A percentile compares a stretch with the other conserved stretches of the same genome.
Conservation (phyloP, 2,888 invertebrate species). For the Limnephilus marmoratus region DNA sequence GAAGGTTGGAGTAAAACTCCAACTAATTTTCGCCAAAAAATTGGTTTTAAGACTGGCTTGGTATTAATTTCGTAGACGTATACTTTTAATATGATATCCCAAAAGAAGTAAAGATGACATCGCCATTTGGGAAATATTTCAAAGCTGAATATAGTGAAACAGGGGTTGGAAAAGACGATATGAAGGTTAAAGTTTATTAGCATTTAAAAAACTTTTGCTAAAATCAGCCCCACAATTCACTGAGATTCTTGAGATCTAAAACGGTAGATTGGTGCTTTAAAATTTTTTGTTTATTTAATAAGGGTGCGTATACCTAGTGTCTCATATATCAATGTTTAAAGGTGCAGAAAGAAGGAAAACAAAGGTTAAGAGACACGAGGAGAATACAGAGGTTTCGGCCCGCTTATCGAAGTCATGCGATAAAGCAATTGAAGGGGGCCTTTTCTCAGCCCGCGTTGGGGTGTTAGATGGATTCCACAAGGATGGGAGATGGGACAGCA, state of each 20-base stretch:
- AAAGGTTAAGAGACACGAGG: background rate
- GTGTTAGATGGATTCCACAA: background rate
- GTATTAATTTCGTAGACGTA: too few species aligned
- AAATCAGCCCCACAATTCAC: too few species aligned
- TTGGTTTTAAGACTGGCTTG: too few species aligned
- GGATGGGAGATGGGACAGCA: background rate
- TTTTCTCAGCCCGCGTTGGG: background rate
- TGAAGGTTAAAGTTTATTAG: background rate
- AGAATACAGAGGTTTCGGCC: background rate
- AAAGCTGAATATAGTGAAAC: background rate
- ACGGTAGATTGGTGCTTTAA: background rate
- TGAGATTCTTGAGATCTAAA: too few species aligned
- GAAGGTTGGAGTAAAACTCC: too few species aligned
- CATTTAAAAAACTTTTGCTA: background rate
- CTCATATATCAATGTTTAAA: background rate
- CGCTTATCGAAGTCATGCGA: conserved; percentile 51
- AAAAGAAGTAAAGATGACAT: background rate
- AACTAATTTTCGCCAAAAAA: too few species aligned
- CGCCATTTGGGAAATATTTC: background rate
- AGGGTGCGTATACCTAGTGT: background rate
- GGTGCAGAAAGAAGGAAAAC: background rate
- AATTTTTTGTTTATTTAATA: background rate
- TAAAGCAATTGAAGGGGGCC: conserved; percentile 45
- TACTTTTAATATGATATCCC: too few species aligned
- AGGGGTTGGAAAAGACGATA: too few species aligned